Conservation (phyloP, 2,888 invertebrate genomes). For the Dichetophora obliterata region DNA sequence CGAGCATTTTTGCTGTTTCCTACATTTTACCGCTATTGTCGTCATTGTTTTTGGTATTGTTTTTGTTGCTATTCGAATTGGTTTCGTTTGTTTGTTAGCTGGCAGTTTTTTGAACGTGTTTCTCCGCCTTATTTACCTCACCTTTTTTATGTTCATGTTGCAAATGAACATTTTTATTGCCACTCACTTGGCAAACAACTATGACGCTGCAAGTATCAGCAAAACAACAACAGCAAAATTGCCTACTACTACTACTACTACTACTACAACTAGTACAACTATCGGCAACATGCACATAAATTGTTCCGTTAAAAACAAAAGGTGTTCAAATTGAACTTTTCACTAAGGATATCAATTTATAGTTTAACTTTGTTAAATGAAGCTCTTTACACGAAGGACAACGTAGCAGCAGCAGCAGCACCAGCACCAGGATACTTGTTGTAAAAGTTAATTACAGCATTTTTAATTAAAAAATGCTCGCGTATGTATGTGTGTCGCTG, state of each 20-base stretch:
- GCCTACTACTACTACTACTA: no score
- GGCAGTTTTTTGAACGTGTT: no score
- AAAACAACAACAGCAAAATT: no score
- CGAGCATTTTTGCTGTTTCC: no score
- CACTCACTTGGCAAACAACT: background rate
- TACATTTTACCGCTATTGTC: background rate
- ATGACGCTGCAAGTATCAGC: no score
- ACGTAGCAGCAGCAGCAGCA: background rate
- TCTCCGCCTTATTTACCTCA: slow-evolving; percentile 1
- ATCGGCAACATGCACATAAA: background rate
- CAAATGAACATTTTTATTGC: slow-evolving; percentile 26
- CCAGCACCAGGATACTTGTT: background rate
- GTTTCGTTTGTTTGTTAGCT: no score
- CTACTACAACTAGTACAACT: background rate
- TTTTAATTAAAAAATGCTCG: no score
- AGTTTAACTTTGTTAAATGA: slow-evolving; percentile 16
- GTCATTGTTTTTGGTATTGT: background rate
- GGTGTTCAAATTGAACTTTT: slow-evolving; percentile 17
- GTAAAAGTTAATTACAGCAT: no score
- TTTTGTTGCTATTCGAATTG: background rate
- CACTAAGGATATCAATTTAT: slow-evolving; percentile 17
- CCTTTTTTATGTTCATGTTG: slow-evolving; percentile 16
- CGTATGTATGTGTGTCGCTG: no score
- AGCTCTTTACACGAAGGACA: slow-evolving; percentile 4
- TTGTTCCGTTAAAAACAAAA: background rate